Evolutionary conservation across 2,888 invertebrate genomes (phyloP), one percentile per base, ranked within the genome.

Genomic region (Germaria angustata): DNA sequence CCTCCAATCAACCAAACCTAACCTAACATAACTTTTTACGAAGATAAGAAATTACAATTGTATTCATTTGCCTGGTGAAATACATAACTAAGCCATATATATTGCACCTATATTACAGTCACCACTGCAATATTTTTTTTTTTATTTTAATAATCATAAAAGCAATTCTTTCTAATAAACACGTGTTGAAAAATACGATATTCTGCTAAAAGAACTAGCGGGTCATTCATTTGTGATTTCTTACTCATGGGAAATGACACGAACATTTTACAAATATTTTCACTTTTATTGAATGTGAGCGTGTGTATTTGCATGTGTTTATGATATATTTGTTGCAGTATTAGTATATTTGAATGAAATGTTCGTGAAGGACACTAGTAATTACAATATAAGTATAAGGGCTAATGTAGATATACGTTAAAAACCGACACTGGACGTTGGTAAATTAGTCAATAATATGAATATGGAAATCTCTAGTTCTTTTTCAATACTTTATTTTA

Each of bases 331-430:
- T 17, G 1, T 22, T 2, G 6, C 3, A 22, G 39, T 41, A 22
- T 32, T 32, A 6, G 41, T 55, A 22, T 24, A n/a, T 41, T 20
- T 3, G 9, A 71, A 66, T 55, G 55, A 68, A 77, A 51, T 72
- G 32, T 53, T 49, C 61, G 68, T 77, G 81, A 81, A 81, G 77
- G 81, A 68, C 81, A 55, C 46, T 63, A 57, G 41, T 81, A 81
- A 81, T 73, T 81, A 77, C 77, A 77, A 72, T 68, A 69, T 46
- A n/a, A 39, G 7, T 59, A 66, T 9, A 49, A 57, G 28, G 39
- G 57, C 3, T 2, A 66, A 57, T 41, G 28, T 28, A 28, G 3
- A 6, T 28, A 28, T 28, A 6, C 6, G 3, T 28, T 5, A 5
- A 28, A 3, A 5, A 28, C 6, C 28, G 28, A 28, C 28, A 28